These are phyloP conservation scores for Anableps anableps DNA, from an alignment of 2,797 vertebrate genomes.

Conservation along the genomic window DNA sequence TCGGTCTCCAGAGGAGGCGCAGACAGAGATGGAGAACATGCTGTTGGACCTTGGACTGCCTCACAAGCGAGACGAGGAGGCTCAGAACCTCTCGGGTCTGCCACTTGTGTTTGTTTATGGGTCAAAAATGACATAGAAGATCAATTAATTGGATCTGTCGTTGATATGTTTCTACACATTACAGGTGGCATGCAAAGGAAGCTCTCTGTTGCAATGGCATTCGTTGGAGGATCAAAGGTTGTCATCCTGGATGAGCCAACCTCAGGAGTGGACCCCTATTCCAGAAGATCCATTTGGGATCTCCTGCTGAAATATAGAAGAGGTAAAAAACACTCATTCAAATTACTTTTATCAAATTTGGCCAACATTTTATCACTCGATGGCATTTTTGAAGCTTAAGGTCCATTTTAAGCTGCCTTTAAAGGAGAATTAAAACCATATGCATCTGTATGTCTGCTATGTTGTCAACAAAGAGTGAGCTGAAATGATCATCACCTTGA, in stretches of 20 bases:
- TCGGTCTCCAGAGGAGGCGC: slow-evolving; percentile 83
- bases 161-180: background rate
- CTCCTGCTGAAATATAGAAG: slow-evolving; percentile 92
- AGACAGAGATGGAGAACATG: slow-evolving; percentile 88
- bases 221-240: slow-evolving; percentile 94
- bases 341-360: background rate
- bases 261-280: slow-evolving; percentile 96
- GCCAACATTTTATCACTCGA: background rate
- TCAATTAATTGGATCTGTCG: background rate
- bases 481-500: background rate
- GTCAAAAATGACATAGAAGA: background rate
- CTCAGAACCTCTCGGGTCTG: slow-evolving; percentile 93
- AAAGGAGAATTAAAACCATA: slow-evolving; percentile 26
- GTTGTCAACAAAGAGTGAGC: background rate
- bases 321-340: slow-evolving; percentile 77
- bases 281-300: slow-evolving; percentile 96
- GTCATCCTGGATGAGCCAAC: slow-evolving; percentile 96
- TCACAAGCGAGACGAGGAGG: slow-evolving; percentile 91
- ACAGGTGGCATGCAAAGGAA: slow-evolving; percentile 96
- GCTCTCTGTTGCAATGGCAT: slow-evolving; percentile 94
- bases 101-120: background rate
- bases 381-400: background rate
- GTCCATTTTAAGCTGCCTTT: background rate
- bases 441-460: background rate
- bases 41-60: slow-evolving; percentile 88